These are phyloP conservation scores for Lerista edwardsae DNA, from an alignment of 2,797 vertebrate species.

Conservation along the genomic window DNA sequence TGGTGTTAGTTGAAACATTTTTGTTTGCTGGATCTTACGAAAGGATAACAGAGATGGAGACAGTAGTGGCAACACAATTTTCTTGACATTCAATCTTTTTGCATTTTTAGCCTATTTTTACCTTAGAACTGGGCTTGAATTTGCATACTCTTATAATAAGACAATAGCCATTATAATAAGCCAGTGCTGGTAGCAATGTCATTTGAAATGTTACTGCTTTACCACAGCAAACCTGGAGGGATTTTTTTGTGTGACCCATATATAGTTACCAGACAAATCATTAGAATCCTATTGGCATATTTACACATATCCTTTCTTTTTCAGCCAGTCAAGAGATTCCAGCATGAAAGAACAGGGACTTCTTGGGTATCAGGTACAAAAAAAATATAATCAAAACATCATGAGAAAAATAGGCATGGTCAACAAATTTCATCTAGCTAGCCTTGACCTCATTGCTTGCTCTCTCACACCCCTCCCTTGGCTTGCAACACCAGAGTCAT, in stretches of 20 bases:
- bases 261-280: conserved; percentile 56
- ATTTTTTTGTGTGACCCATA: conserved; percentile 25
- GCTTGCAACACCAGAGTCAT: not conserved
- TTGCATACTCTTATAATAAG: too few species aligned
- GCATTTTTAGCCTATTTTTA: too few species aligned
- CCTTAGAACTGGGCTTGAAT: too few species aligned
- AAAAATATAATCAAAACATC: not conserved
- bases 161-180: not conserved
- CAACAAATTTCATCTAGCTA: not conserved
- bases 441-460: not conserved
- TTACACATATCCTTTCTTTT: conserved; percentile 37
- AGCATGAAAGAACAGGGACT: not conserved
- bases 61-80: too few species aligned
- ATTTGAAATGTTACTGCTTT: conserved; percentile 4
- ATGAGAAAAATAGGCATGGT: conserved; percentile 21
- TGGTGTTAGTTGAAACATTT: too few species aligned
- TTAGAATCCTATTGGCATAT: conserved; percentile 52
- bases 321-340: conserved; percentile 44
- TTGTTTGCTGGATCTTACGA: too few species aligned
- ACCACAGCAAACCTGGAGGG: conserved; percentile 39
- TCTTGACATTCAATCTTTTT: too few species aligned
- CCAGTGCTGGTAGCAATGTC: not conserved
- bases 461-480: too few species aligned
- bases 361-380: not conserved
- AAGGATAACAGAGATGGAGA: too few species aligned